Conservation (phyloP, 1,140 invertebrate species). For the Aphelenchoides avenae region DNA sequence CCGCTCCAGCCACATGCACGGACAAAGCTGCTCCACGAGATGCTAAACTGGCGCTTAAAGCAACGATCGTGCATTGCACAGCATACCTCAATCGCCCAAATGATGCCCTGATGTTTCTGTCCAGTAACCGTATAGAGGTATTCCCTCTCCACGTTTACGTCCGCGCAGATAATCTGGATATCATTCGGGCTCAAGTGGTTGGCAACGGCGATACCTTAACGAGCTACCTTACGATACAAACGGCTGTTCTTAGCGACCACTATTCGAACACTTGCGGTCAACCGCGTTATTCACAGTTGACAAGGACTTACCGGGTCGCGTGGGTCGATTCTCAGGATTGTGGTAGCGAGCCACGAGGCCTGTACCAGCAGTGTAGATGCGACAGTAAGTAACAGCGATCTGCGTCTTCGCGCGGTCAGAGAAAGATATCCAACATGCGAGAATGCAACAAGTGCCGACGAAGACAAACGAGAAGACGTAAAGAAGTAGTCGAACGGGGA, state of each 20-base stretch:
- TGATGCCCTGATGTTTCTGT: slow-evolving; percentile 37
- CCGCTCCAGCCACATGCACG: slow-evolving; percentile 41
- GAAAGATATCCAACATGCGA: slow-evolving; percentile 18
- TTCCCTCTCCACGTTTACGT: slow-evolving; percentile 29
- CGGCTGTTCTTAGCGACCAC: not conserved
- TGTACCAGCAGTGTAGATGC: slow-evolving; percentile 38
- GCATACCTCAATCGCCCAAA: slow-evolving; percentile 30
- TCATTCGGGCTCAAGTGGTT: slow-evolving; percentile 44
- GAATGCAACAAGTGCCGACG: slow-evolving; percentile 31
- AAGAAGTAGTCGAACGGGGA: slow-evolving; percentile 9
- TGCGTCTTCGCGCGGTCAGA: slow-evolving; percentile 33
- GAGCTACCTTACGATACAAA: not conserved
- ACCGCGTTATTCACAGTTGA: not conserved
- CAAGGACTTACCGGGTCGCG: slow-evolving; percentile 23
- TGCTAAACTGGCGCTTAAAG: not conserved
- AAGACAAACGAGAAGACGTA: slow-evolving; percentile 27
- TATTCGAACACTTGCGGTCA: not conserved
- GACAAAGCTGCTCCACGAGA: slow-evolving; percentile 16
- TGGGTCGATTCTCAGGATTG: slow-evolving; percentile 33
- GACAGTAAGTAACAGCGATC: slow-evolving; percentile 41
- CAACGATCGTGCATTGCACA: not conserved
- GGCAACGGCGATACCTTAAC: slow-evolving; percentile 34
- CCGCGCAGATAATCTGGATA: slow-evolving; percentile 41
- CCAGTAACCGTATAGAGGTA: slow-evolving; percentile 42
- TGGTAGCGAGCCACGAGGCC: slow-evolving; percentile 35